A percentile compares a stretch with the other conserved stretches of the same genome.
Evolutionary conservation across 2,797 vertebrate genomes (phyloP).

Genomic region (Threskiornis aethiopicus): DNA sequence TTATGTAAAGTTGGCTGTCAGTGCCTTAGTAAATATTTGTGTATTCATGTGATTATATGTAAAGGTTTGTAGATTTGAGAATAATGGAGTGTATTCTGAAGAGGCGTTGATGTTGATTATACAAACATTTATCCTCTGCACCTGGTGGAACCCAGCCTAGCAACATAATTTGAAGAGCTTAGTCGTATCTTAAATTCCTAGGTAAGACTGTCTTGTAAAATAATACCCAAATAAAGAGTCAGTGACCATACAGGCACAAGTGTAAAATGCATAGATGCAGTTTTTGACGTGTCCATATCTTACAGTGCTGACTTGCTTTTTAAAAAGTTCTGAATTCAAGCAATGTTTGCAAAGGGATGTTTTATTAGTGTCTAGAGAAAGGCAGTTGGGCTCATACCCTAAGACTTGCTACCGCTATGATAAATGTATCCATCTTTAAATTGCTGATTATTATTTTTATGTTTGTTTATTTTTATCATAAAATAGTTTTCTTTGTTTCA

Average conservation of each 20-base stretch:
- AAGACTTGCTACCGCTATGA: fast-evolving
- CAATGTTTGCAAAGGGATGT: fast-evolving
- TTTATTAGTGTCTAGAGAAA: fast-evolving
- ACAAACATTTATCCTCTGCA: not conserved
- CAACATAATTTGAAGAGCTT: not conserved
- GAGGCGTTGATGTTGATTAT: fast-evolving
- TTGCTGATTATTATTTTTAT: fast-evolving
- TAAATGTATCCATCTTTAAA: fast-evolving
- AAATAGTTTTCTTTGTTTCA: not conserved
- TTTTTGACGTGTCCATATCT: not conserved
- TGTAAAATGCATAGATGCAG: not conserved
- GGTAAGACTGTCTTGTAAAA: not conserved
- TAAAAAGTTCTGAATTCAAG: not conserved
- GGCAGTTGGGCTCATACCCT: fast-evolving
- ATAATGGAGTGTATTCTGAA: not conserved
- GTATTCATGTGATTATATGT: not conserved
- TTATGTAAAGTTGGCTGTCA: not conserved
- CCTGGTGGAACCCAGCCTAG: not conserved
- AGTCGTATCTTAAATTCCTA: not conserved
- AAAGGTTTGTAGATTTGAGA: not conserved
- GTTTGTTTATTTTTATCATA: not conserved
- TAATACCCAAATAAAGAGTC: not conserved
- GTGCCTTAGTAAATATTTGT: not conserved
- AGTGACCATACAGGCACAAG: fast-evolving
- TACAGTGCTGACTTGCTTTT: not conserved